phyloP scores from a whole-genome alignment of 1,140 invertebrate genomes.

The Brachionus rubens region DNA sequence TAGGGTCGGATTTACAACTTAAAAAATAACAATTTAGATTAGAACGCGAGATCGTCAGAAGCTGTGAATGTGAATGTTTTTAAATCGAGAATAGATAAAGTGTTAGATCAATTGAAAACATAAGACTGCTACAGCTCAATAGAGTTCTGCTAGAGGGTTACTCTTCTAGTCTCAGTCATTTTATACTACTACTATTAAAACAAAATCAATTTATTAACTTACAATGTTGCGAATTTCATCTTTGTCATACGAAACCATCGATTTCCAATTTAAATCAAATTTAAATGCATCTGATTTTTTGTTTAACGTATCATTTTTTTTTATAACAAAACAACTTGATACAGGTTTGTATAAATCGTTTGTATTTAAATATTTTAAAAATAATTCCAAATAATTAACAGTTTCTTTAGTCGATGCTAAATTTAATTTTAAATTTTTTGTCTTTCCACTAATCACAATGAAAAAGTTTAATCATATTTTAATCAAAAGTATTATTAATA shows the following conservation, averaged over 20 bases:
- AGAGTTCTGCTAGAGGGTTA: too few species aligned
- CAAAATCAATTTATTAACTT: neutral
- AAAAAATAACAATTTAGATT: too few species aligned
- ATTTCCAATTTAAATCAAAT: slow-evolving; percentile 31
- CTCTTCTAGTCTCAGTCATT: too few species aligned
- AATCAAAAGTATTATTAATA: neutral
- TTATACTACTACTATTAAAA: too few species aligned
- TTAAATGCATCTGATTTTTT: slow-evolving; percentile 8
- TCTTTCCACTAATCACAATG: neutral
- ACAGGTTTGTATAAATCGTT: slow-evolving; percentile 1
- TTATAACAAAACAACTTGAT: slow-evolving; percentile 9
- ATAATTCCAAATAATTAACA: slow-evolving; percentile 11
- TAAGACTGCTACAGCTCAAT: too few species aligned
- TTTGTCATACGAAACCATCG: slow-evolving; percentile 25
- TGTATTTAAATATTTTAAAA: slow-evolving; percentile 9
- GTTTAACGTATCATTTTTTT: neutral
- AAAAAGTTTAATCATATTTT: neutral
- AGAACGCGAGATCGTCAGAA: too few species aligned
- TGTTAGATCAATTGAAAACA: too few species aligned
- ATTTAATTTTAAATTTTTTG: neutral
- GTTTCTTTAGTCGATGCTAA: neutral
- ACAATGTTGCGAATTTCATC: slow-evolving; percentile 29
- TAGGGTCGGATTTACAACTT: too few species aligned
- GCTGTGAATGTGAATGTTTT: too few species aligned
- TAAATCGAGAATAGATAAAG: too few species aligned